Evolutionary conservation across 2,797 vertebrate genomes (phyloP), one percentile per base, ranked within the genome.

Genomic region (Sebastes taczanowskii): DNA sequence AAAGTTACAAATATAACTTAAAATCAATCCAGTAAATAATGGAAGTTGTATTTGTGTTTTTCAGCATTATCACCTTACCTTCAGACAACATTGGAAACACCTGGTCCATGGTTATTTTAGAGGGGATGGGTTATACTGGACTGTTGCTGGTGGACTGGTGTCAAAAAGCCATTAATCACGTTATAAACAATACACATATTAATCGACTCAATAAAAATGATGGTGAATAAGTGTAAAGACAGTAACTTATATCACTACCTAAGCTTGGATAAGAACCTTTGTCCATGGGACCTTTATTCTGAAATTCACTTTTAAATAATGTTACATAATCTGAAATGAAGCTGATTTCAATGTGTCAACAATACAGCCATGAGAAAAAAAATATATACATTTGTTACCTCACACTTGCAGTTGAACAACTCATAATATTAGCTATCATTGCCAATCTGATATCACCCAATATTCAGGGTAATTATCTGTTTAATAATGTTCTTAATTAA

Each of bases 401-500:
- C 11, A 25, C 11, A 38, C 11, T 23, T 35, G 18, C 7, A 69
- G 60, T 29, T 35, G 2, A 59, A 55, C 5, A 74, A 46, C 29
- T 62, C 9, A 42, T 63, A n/a, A 56, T 16, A 55, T 53, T 18
- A 30, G 3, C 8, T 35, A 1, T 8, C 1, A 4, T 0, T 58
- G 9, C 4, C 11, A 25, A 6, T 46, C 9, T 55, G 16, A 71
- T 35, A 22, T 58, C 11, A 34, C 4, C 3, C 52, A 7, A 60
- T 20, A 23, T 27, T 53, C 2, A 11, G 4, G 1, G 2, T 46
- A 11, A 73, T 55, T 5, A 20, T 60, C 22, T 29, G 8, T 65
- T 68, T 18, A 69, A 67, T 32, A n/a, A 53, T 13, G 13, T 18
- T 60, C 1, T 27, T 86, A 82, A 88, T 88, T 77, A 64, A 56